Evolutionary conservation across 2,797 vertebrate species (phyloP).

Genomic region (Dallia pectoralis): DNA sequence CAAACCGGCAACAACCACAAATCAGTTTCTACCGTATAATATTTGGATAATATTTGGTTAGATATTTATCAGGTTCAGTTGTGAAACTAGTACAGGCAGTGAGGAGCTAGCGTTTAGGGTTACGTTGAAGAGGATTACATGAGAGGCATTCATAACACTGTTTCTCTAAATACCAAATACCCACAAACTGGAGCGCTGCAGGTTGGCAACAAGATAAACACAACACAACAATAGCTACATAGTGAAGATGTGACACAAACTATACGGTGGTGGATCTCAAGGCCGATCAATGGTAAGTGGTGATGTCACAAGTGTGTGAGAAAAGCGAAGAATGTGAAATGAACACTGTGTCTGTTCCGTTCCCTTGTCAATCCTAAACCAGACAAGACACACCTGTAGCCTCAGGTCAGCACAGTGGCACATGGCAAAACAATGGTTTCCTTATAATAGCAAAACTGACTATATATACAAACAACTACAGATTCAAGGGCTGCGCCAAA

Average conservation of each 20-base stretch:
- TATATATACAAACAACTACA: not conserved
- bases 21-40: not conserved
- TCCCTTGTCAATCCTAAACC: slow-evolving; percentile 3
- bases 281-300: slow-evolving; percentile 21
- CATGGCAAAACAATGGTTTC: slow-evolving; percentile 11
- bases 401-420: slow-evolving; percentile 9
- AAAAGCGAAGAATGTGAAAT: slow-evolving; percentile 45
- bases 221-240: not conserved
- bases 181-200: not conserved
- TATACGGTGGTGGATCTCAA: slow-evolving; percentile 1
- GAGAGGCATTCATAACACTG: not conserved
- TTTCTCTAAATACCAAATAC: not conserved
- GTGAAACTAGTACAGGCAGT: not conserved
- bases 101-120: not conserved
- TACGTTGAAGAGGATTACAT: not conserved
- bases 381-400: slow-evolving; percentile 28
- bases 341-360: not conserved
- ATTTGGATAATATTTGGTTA: not conserved
- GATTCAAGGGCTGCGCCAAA: not conserved
- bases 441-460: not conserved
- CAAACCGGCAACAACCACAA: not conserved
- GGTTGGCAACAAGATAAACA: not conserved
- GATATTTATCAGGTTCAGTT: not conserved
- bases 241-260: not conserved
- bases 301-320: slow-evolving; percentile 42